Percentiles rank a stretch among this genome's conserved stretches.
These are phyloP conservation scores for Etheostoma nigrum DNA, from an alignment of 2,797 vertebrate species.

Conservation along the genomic window DNA sequence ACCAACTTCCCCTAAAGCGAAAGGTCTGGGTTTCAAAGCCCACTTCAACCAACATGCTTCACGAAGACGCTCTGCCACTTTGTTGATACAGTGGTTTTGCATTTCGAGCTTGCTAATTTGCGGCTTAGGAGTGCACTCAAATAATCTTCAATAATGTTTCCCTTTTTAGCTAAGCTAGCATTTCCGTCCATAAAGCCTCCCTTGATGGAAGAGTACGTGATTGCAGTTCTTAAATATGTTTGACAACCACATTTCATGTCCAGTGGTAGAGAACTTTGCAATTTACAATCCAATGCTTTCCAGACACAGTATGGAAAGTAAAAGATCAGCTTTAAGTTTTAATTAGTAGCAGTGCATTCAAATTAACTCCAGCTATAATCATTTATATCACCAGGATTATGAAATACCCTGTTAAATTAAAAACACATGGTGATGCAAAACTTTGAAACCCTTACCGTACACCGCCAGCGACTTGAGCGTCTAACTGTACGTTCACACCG, in stretches of 20 bases:
- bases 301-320: neutral
- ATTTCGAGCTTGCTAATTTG: neutral
- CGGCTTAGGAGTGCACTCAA: neutral
- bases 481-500: too few species aligned
- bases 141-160: neutral
- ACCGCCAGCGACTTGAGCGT: too few species aligned
- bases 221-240: neutral
- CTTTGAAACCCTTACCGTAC: slow-evolving; percentile 5
- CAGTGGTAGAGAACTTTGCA: slow-evolving; percentile 1
- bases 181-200: neutral
- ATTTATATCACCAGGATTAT: slow-evolving; percentile 54
- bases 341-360: slow-evolving; percentile 48
- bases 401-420: slow-evolving; percentile 41
- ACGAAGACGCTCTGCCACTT: neutral
- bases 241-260: neutral
- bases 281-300: slow-evolving; percentile 22
- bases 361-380: slow-evolving; percentile 55
- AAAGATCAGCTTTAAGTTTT: slow-evolving; percentile 36
- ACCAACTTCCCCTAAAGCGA: neutral
- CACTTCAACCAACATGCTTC: neutral
- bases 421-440: slow-evolving; percentile 33
- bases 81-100: neutral
- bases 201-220: neutral
- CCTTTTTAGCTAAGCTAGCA: neutral
- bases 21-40: neutral